A percentile compares a stretch with the other conserved stretches of the same genome.
Evolutionary conservation across 1,140 invertebrate species (phyloP).

Genomic region (Brachionus koreanus): DNA sequence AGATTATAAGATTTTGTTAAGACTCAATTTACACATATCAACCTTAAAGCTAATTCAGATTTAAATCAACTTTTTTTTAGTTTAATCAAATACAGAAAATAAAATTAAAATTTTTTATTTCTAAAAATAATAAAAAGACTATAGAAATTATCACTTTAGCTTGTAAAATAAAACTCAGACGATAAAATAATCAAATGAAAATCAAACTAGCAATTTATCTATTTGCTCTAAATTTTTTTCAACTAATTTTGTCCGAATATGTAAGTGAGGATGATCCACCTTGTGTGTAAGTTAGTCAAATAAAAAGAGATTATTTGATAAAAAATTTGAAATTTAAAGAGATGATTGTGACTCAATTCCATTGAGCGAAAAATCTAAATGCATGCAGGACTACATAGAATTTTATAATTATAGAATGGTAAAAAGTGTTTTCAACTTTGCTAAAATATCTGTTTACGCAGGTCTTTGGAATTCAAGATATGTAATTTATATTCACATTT

Average conservation of each 20-base stretch:
- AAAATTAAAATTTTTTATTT: not conserved
- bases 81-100: not conserved
- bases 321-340: not conserved
- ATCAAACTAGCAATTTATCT: not conserved
- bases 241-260: not conserved
- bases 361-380: not conserved
- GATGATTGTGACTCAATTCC: not conserved
- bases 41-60: not conserved
- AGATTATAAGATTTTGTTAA: not conserved
- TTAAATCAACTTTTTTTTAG: not conserved
- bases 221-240: not conserved
- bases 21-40: not conserved
- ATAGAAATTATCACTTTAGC: not conserved
- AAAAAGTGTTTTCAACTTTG: slow-evolving; percentile 31
- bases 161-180: not conserved
- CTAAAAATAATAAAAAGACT: not conserved
- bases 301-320: not conserved
- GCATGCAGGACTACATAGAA: not conserved
- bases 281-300: not conserved
- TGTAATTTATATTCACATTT: not conserved
- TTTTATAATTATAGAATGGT: slow-evolving; percentile 28
- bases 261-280: slow-evolving; percentile 31
- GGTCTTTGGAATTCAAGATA: slow-evolving; percentile 28
- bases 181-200: not conserved
- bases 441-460: slow-evolving; percentile 1